Evolutionary conservation across 2,888 invertebrate species (phyloP).

Genomic region (Ceramica pisi): DNA sequence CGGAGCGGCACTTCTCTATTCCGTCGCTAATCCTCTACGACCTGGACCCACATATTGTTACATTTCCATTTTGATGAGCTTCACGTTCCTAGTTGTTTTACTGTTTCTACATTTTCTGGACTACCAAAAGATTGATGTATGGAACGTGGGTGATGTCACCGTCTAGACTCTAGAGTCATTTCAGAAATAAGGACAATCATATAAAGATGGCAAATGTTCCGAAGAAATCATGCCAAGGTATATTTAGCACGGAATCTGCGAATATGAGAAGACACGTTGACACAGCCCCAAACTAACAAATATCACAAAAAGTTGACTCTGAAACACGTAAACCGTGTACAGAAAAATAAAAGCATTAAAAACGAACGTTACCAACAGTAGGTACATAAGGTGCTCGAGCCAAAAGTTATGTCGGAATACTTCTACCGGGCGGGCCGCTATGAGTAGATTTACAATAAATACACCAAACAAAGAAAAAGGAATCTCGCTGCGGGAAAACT

Average conservation of each 20-base stretch:
- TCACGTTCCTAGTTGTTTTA: slow-evolving; percentile 21
- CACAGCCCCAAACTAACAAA: slow-evolving; percentile 9
- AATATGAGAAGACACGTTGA: background rate
- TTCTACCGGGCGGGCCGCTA: slow-evolving; percentile 86
- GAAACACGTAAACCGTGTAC: slow-evolving; percentile 41
- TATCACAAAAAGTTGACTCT: slow-evolving; percentile 32
- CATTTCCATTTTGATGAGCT: slow-evolving; percentile 53
- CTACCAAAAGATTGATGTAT: background rate
- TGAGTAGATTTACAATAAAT: slow-evolving; percentile 91
- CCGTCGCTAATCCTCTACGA: slow-evolving; percentile 72
- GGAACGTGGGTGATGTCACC: background rate
- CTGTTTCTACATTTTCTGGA: slow-evolving; percentile 1
- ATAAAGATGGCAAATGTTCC: background rate
- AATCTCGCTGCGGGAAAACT: slow-evolving; percentile 89
- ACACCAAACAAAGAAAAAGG: slow-evolving; percentile 91
- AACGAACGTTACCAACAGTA: slow-evolving; percentile 67
- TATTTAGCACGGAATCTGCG: background rate
- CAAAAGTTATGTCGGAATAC: slow-evolving; percentile 90
- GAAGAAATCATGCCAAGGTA: background rate
- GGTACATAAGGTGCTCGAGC: slow-evolving; percentile 79
- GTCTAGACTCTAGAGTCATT: background rate
- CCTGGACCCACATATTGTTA: slow-evolving; percentile 51
- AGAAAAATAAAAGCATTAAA: slow-evolving; percentile 65
- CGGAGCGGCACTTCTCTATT: slow-evolving; percentile 68
- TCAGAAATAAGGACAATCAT: background rate